Percentiles rank a stretch among this genome's conserved stretches.
phyloP scores from a whole-genome alignment of 2,113 vertebrate genomes.

The Phycodurus eques region DNA sequence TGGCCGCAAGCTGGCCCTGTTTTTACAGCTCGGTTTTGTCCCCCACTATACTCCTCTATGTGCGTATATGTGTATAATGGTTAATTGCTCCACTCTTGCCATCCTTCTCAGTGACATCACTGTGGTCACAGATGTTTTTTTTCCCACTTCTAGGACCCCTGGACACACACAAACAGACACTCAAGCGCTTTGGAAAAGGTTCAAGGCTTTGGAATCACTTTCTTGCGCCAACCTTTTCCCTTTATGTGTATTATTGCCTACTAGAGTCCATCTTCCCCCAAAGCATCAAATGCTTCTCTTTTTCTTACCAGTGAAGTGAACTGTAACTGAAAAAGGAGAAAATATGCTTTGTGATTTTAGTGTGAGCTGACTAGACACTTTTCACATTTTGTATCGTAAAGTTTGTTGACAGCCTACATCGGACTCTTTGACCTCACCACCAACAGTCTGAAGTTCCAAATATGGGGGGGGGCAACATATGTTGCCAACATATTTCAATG shows the following conservation, averaged over 20 bases:
- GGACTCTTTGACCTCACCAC: too few relatives aligned
- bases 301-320: background rate
- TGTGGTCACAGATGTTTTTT: conserved; percentile 91
- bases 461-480: too few relatives aligned
- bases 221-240: conserved; percentile 24
- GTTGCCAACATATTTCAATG: too few relatives aligned
- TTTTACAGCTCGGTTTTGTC: conserved; percentile 89
- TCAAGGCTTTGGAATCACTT: conserved; percentile 40
- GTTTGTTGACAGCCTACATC: too few relatives aligned
- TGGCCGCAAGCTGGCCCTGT: conserved; percentile 94
- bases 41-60: conserved; percentile 45
- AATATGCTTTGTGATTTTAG: too few relatives aligned
- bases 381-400: too few relatives aligned
- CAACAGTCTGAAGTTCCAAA: too few relatives aligned
- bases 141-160: conserved; percentile 71
- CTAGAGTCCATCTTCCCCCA: too few relatives aligned
- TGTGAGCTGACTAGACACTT: too few relatives aligned
- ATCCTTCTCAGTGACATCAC: conserved; percentile 82
- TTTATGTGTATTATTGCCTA: conserved; percentile 19
- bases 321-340: too few relatives aligned
- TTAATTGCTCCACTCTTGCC: conserved; percentile 70
- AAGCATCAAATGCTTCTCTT: background rate
- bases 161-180: conserved; percentile 34
- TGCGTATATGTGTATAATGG: conserved; percentile 39
- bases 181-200: conserved; percentile 44